These are phyloP conservation scores for Syngnathus typhle DNA, from an alignment of 2,113 vertebrate species.

Conservation along the genomic window DNA sequence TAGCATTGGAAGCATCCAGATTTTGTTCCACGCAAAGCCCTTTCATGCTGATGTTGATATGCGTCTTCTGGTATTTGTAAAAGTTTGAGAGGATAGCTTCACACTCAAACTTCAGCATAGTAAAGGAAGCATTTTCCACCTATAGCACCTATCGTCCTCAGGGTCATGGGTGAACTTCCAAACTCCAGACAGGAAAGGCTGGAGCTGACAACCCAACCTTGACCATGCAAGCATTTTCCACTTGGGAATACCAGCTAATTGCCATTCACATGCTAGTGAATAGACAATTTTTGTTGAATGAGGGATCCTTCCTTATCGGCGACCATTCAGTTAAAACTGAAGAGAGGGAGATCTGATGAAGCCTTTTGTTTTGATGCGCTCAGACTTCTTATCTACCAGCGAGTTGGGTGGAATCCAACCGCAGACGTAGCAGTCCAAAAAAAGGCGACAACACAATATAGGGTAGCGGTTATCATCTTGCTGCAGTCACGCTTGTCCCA, in stretches of 20 bases:
- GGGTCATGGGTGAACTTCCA: no score
- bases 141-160: no score
- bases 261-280: no score
- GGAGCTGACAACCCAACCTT: no score
- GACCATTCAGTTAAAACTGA: constrained; percentile 56
- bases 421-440: constrained; percentile 39
- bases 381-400: constrained; percentile 50
- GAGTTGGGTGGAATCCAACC: constrained; percentile 56
- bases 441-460: constrained; percentile 62
- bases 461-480: constrained; percentile 52
- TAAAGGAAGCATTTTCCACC: no score
- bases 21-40: constrained; percentile 53
- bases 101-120: no score
- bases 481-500: constrained; percentile 48
- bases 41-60: constrained; percentile 49
- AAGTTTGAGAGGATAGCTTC: constrained; percentile 9
- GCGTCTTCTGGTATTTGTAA: constrained; percentile 41
- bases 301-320: constrained; percentile 60
- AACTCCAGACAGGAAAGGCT: no score
- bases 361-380: constrained; percentile 69
- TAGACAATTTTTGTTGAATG: constrained; percentile 38
- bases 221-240: no score
- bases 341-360: constrained; percentile 53
- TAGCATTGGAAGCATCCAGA: constrained; percentile 59
- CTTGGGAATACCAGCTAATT: no score